Base-by-base conservation (phyloP, 1,140 invertebrate genomes). In the Nilaparvata lugens region DNA sequence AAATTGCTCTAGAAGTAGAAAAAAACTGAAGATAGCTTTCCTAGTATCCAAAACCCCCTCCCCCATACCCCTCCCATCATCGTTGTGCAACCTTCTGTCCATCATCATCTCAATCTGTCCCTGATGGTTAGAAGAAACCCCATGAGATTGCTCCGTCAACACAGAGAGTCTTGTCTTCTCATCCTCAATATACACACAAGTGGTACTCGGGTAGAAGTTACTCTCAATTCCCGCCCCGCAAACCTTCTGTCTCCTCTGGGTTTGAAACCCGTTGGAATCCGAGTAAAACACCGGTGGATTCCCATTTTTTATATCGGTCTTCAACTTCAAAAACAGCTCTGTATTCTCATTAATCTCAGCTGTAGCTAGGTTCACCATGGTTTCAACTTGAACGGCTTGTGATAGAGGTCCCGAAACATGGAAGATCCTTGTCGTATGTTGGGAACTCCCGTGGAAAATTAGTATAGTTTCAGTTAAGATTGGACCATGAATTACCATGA, bases 311-410 rank as follows among this genome's bases (percentile, higher is more conserved):
- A 95, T 81, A 65, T 93, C 87, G 0, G 92, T 92, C 52, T 88
- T 81, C 1, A 98, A 73, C 19, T 93, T 76, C 91, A 98, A 94
- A 62, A 94, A 95, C 53, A 97, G 75, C 72, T 98, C 95, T 0
- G 89, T 92, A 69, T 93, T 89, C 5, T 88, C 75, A 71, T 91
- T 90, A 68, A 91, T 91, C 0, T 88, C 89, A 7, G 88, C 86
- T 19, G 78, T 80, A 63, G 88, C 88, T 66, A 93, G 88, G 69
- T 94, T 88, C 0, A 93, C 81, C 2, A 83, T 76, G 64, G 90
- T 93, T 65, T 91, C 84, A 11, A 94, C 75, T 61, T 84, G 85
- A 57, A 94, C 83, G 0, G 82, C 88, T 40, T 86, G 80, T 11
- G 84, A 79, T 0, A 91, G 72, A 0, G 75, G 74, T 11, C 83